Percentiles rank a stretch among this genome's conserved stretches.
These are phyloP conservation scores for Bombus terrestris DNA, from an alignment of 1,140 invertebrate species.

Conservation along the genomic window DNA sequence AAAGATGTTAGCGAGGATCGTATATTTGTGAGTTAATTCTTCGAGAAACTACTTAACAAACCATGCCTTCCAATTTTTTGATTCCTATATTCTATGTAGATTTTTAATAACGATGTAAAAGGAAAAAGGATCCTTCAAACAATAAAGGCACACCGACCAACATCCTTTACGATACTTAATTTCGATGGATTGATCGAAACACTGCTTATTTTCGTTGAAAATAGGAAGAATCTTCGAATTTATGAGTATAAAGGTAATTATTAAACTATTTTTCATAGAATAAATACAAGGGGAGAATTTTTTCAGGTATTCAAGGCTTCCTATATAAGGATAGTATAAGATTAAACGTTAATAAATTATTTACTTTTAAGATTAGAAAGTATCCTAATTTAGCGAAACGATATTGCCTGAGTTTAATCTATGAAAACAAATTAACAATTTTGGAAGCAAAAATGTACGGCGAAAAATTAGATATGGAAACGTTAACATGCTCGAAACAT, in stretches of 20 bases:
- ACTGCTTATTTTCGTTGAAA: constrained; percentile 71
- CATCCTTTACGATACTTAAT: constrained; percentile 67
- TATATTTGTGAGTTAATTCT: constrained; percentile 66
- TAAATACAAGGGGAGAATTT: too few species aligned
- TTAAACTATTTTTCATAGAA: not conserved
- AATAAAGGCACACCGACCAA: constrained; percentile 61
- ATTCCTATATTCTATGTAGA: constrained; percentile 27
- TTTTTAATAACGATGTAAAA: constrained; percentile 44
- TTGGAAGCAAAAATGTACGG: constrained; percentile 81
- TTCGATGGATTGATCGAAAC: constrained; percentile 69
- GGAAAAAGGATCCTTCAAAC: constrained; percentile 64
- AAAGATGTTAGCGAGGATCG: constrained; percentile 61
- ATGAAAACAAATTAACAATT: constrained; percentile 73
- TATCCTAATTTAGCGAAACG: constrained; percentile 57
- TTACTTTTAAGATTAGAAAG: constrained; percentile 54
- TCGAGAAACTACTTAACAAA: not conserved
- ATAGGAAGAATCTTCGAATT: constrained; percentile 63
- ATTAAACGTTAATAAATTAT: constrained; percentile 64
- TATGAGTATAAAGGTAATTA: constrained; percentile 72
- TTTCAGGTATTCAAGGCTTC: constrained; percentile 71
- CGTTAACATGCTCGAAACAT: constrained; percentile 61
- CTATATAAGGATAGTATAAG: constrained; percentile 64
- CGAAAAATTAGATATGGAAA: constrained; percentile 70
- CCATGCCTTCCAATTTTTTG: not conserved
- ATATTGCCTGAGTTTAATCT: constrained; percentile 61